Base-by-base conservation (phyloP, 2,888 invertebrate species). In the Himalopsyche tibetana region DNA sequence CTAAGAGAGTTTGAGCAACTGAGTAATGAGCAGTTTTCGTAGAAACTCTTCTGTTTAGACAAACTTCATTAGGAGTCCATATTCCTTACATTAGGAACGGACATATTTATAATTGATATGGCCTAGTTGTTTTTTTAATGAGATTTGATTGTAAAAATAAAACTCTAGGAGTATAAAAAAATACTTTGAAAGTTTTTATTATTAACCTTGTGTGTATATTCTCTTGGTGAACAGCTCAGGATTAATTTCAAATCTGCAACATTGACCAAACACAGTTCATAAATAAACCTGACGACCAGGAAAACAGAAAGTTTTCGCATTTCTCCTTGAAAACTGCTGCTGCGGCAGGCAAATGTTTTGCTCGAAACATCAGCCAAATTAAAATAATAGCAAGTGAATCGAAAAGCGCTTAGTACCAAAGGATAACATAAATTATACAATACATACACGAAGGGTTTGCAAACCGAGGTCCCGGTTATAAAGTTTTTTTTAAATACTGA, bases 311-410 rank as follows among this genome's bases (percentile, higher is more conserved):
- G 56, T 56, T 56, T 56, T n/a, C 17, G 17, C n/a, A n/a, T 8
- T 55, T 55, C 56, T 56, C 56, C 56, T 56, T 56, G 56, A 56
- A 56, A 56, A 55, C 55, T 55, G 56, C 56, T 56, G 56, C 1
- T 56, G 17, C 17, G 56, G 56, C 17, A 56, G 8, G 56, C n/a
- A 56, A 56, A 56, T 19, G 56, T 56, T 56, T 56, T 56, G n/a
- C 56, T 6, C 56, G 2, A 19, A 56, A 17, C 56, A 56, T 56
- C n/a, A 56, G 17, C 56, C n/a, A 5, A 56, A 56, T 19, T 56
- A 56, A 3, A 45, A 45, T 45, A 8, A 45, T 45, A 45, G 2
- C 3, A 56, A 3, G 56, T n/a, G 17, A n/a, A 56, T 11, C 4
- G 55, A n/a, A 56, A 56, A 56, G n/a, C 56, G 56, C 56, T 56